Evolutionary conservation across 35 echinoderm and acorn worm species (phyloP).

Genomic region (Diadema setosum): DNA sequence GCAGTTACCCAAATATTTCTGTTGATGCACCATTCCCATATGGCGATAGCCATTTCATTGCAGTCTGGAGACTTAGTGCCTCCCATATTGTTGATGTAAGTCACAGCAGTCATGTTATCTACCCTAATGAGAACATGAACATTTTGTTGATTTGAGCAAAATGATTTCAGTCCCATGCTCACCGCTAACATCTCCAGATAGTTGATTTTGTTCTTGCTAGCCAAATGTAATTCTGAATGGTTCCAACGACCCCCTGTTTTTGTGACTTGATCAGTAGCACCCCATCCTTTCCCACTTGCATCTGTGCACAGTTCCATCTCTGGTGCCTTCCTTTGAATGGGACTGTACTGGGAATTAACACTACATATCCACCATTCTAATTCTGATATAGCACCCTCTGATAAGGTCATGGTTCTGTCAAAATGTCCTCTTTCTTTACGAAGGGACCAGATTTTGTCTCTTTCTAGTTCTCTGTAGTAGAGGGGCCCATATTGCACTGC

Average conservation of each 20-base stretch:
- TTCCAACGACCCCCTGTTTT: constrained; percentile 53
- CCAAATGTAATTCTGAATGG: background rate
- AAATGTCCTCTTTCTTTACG: no score
- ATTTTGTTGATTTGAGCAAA: constrained; percentile 17
- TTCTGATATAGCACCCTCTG: no score
- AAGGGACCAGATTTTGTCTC: no score
- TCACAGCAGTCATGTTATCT: constrained; percentile 69
- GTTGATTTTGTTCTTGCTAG: constrained; percentile 33
- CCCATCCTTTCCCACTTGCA: constrained; percentile 50
- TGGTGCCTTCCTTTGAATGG: no score
- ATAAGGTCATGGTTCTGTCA: no score
- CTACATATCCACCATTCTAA: no score
- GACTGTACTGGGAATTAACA: no score
- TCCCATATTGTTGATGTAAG: constrained; percentile 64
- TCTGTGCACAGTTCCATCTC: constrained; percentile 28
- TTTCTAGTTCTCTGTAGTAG: no score
- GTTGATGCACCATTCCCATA: constrained; percentile 70
- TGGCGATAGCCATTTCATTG: constrained; percentile 38
- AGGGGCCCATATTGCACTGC: no score
- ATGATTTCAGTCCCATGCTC: constrained; percentile 34
- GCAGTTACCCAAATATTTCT: constrained; percentile 64
- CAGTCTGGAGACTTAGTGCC: constrained; percentile 45
- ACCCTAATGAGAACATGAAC: constrained; percentile 36
- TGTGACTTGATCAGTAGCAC: constrained; percentile 34
- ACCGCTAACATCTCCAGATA: constrained; percentile 38